A percentile compares a stretch with the other conserved stretches of the same genome.
Conservation (phyloP, 2,888 invertebrate genomes). For the Apamea crenata region DNA sequence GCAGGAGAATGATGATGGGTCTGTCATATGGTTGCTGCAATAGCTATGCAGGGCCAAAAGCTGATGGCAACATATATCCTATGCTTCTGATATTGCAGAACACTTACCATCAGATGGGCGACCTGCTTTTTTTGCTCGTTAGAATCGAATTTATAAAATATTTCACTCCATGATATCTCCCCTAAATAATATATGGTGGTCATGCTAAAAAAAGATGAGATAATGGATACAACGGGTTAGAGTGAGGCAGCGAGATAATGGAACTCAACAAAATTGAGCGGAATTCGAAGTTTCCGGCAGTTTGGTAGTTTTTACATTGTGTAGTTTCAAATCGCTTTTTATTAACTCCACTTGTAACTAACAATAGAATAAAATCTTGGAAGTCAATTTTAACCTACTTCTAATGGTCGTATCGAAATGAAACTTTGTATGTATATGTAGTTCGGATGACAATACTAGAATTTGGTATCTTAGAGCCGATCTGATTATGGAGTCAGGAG, state of each 20-base stretch:
- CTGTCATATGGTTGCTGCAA: not conserved
- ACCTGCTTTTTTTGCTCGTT: not conserved
- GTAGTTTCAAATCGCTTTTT: too few relatives aligned
- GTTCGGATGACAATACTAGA: too few relatives aligned
- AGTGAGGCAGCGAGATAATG: not conserved
- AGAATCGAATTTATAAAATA: not conserved
- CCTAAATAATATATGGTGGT: not conserved
- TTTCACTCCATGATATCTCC: not conserved
- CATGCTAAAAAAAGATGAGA: not conserved
- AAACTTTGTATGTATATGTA: too few relatives aligned
- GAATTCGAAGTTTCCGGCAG: too few relatives aligned
- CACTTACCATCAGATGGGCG: not conserved
- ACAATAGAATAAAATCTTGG: too few relatives aligned
- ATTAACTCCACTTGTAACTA: too few relatives aligned
- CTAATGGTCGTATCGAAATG: too few relatives aligned
- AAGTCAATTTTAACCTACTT: too few relatives aligned
- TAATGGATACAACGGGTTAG: not conserved
- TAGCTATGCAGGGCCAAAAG: not conserved
- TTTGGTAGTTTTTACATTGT: too few relatives aligned
- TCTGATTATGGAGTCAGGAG: too few relatives aligned
- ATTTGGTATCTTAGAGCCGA: too few relatives aligned
- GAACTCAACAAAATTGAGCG: not conserved
- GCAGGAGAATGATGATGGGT: not conserved
- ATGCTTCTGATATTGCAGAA: not conserved
- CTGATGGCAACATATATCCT: not conserved